Evolutionary conservation across 1,140 invertebrate species (phyloP).

Genomic region (Cecropterus lyciades): DNA sequence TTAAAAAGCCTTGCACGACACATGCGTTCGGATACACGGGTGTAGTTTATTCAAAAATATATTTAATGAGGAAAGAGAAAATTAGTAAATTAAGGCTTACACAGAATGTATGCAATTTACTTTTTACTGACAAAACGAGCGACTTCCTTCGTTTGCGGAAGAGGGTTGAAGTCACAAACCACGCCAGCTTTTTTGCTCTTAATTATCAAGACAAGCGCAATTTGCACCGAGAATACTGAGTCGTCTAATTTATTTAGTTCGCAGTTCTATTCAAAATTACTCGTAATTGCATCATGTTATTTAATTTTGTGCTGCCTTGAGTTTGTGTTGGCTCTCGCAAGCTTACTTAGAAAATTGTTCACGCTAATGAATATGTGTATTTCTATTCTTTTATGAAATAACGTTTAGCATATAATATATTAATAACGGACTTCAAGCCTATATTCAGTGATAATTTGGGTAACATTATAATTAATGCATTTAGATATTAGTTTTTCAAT

Average conservation of each 20-base stretch:
- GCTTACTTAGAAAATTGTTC: constrained; percentile 8
- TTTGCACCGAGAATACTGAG: constrained; percentile 32
- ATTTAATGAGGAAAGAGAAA: background rate
- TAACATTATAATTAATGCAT: no score
- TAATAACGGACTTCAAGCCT: background rate
- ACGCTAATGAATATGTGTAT: constrained; percentile 4
- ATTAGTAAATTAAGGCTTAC: background rate
- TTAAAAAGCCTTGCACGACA: no score
- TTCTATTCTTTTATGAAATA: no score
- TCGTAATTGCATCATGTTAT: constrained; percentile 33
- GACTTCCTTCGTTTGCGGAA: constrained; percentile 3
- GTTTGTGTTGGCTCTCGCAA: constrained; percentile 3
- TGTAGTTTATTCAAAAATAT: no score
- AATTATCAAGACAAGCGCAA: constrained; percentile 34
- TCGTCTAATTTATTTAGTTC: constrained; percentile 37
- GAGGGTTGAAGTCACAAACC: constrained; percentile 10
- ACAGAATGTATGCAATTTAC: constrained; percentile 5
- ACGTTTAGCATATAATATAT: no score
- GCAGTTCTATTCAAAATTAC: constrained; percentile 31
- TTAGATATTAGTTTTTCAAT: background rate
- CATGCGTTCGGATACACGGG: no score
- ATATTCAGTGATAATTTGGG: no score
- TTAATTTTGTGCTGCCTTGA: constrained; percentile 21
- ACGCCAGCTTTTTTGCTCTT: constrained; percentile 20
- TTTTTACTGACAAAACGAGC: background rate